A percentile compares a stretch with the other conserved stretches of the same genome.
Evolutionary conservation across 92 coral and sea anemone genomes (phyloP).

Genomic region (Meandrina meandrites): DNA sequence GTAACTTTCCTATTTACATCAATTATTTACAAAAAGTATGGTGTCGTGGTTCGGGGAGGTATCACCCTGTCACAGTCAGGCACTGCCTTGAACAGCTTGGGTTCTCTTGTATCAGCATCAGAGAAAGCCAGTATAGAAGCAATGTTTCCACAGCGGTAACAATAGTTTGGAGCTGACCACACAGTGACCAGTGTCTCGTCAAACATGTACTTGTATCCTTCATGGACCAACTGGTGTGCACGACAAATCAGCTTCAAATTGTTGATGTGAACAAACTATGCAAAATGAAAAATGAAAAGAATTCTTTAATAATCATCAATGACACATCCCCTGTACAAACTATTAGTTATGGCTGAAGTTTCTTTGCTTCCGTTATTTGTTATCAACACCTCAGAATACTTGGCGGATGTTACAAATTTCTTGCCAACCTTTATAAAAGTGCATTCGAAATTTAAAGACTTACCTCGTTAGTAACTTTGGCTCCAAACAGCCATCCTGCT

Average conservation of each 20-base stretch:
- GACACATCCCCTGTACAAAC: not conserved
- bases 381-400: not conserved
- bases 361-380: not conserved
- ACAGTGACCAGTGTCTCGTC: slow-evolving; percentile 97
- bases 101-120: slow-evolving; percentile 90
- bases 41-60: slow-evolving; percentile 96
- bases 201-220: slow-evolving; percentile 98
- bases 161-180: slow-evolving; percentile 99
- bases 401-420: not conserved
- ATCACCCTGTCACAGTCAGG: slow-evolving; percentile 95
- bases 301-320: not conserved
- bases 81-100: slow-evolving; percentile 96
- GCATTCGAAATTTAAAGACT: not conserved
- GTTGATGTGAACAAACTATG: slow-evolving; percentile 95
- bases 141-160: slow-evolving; percentile 98
- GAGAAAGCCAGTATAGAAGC: slow-evolving; percentile 96
- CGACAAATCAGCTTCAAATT: slow-evolving; percentile 95
- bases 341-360: not conserved
- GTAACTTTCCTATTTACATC: not conserved
- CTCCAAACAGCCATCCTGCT: slow-evolving; percentile 99
- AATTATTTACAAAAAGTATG: slow-evolving; percentile 81
- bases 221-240: slow-evolving; percentile 97
- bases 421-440: no score
- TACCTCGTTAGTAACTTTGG: slow-evolving; percentile 95
- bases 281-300: not conserved